Evolutionary conservation across 2,888 invertebrate genomes (phyloP).

Genomic region (Pterobdella sp.): DNA sequence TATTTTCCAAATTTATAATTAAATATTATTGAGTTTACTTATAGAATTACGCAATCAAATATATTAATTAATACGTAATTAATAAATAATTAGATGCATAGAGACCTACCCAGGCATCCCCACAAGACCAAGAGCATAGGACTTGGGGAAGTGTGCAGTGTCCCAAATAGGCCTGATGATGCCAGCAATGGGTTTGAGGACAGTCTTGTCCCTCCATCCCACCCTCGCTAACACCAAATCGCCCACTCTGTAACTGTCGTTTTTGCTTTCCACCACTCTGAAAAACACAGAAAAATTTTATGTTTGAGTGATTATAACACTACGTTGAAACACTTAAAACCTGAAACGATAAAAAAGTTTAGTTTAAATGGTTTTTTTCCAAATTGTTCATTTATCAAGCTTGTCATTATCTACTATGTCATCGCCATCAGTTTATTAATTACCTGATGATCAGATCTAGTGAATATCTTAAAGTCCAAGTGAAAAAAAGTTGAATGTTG

Average conservation of each 20-base stretch:
- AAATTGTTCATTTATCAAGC: no score
- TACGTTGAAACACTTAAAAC: no score
- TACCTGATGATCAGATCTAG: no score
- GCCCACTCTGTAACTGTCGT: conserved; percentile 61
- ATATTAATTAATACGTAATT: no score
- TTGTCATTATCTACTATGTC: no score
- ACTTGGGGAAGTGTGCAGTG: conserved; percentile 56
- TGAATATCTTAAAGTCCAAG: neutral
- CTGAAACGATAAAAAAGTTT: no score
- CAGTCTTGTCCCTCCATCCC: conserved; percentile 58
- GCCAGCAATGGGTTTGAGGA: conserved; percentile 22
- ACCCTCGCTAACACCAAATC: conserved; percentile 59
- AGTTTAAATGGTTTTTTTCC: no score
- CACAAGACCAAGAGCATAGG: conserved; percentile 61
- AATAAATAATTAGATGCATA: neutral
- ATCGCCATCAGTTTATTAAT: no score
- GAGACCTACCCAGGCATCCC: conserved; percentile 64
- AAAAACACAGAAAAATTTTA: no score
- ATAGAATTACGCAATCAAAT: no score
- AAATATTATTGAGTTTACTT: no score
- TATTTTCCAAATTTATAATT: neutral
- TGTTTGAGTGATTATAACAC: no score
- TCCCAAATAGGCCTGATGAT: conserved; percentile 23
- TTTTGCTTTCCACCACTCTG: conserved; percentile 64
- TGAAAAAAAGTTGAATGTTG: neutral